These are phyloP conservation scores for Sinosuthora webbiana DNA, from an alignment of 2,113 vertebrate species.

Conservation along the genomic window DNA sequence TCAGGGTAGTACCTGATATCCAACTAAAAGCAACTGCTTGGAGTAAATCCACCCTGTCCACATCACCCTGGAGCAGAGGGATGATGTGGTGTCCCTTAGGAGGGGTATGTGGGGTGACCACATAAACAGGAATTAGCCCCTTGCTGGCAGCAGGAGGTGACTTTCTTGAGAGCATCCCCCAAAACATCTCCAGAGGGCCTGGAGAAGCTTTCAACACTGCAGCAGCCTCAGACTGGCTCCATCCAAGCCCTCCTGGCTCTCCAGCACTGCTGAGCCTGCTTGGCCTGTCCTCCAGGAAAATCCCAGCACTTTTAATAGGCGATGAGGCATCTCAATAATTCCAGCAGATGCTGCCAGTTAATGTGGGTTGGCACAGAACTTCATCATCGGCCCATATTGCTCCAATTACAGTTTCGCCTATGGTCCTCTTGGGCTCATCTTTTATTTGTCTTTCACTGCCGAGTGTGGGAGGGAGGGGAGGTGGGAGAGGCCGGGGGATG, in stretches of 20 bases:
- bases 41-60: background rate
- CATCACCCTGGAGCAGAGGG: background rate
- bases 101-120: too few species aligned
- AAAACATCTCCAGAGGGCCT: background rate
- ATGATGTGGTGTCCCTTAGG: background rate
- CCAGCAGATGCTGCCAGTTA: conserved; percentile 74
- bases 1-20: background rate
- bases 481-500: background rate
- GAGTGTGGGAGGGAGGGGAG: background rate
- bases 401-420: conserved; percentile 72
- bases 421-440: conserved; percentile 43
- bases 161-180: background rate
- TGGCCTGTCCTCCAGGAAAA: conserved; percentile 58
- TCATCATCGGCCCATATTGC: conserved; percentile 67
- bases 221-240: background rate
- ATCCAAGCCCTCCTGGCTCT: background rate
- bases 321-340: conserved; percentile 64
- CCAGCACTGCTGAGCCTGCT: conserved; percentile 32
- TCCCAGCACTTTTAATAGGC: conserved; percentile 56
- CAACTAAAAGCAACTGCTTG: background rate
- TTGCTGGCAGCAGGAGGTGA: background rate
- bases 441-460: conserved; percentile 17
- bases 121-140: background rate
- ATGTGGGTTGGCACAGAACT: conserved; percentile 61
- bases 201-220: background rate